phyloP scores from a whole-genome alignment of 2,797 vertebrate genomes.

The Bradypodion pumilum region DNA sequence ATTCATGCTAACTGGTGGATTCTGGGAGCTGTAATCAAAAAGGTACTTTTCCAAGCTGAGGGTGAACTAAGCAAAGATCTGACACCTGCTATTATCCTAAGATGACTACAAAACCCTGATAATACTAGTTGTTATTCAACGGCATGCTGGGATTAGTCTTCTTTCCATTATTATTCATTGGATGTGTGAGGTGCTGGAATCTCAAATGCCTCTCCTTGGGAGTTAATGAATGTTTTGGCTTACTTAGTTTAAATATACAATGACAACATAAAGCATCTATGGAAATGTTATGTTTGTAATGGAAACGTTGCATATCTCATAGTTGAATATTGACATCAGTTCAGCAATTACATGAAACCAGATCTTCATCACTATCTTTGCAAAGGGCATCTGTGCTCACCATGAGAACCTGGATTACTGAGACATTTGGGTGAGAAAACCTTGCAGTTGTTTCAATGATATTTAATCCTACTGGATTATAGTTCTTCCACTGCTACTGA shows the following conservation, averaged over 20 bases:
- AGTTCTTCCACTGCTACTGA: conserved; percentile 36
- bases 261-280: conserved; percentile 60
- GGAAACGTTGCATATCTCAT: conserved; percentile 67
- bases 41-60: too few species aligned
- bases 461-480: conserved; percentile 39
- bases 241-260: conserved; percentile 31
- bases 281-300: conserved; percentile 63
- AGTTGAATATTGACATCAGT: conserved; percentile 63
- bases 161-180: background rate
- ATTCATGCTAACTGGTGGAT: background rate
- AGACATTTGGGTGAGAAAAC: conserved; percentile 66
- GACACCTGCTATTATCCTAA: background rate
- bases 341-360: conserved; percentile 69
- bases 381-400: conserved; percentile 64
- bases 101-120: background rate
- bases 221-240: conserved; percentile 21
- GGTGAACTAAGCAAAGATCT: background rate
- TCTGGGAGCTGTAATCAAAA: background rate
- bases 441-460: conserved; percentile 63
- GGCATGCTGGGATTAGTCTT: background rate
- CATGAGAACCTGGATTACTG: conserved; percentile 69
- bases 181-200: background rate
- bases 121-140: background rate
- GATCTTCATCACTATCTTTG: conserved; percentile 70
- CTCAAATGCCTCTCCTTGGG: conserved; percentile 16